Base-by-base conservation (phyloP, 2,888 invertebrate genomes). In the Andrena chrysosceles region DNA sequence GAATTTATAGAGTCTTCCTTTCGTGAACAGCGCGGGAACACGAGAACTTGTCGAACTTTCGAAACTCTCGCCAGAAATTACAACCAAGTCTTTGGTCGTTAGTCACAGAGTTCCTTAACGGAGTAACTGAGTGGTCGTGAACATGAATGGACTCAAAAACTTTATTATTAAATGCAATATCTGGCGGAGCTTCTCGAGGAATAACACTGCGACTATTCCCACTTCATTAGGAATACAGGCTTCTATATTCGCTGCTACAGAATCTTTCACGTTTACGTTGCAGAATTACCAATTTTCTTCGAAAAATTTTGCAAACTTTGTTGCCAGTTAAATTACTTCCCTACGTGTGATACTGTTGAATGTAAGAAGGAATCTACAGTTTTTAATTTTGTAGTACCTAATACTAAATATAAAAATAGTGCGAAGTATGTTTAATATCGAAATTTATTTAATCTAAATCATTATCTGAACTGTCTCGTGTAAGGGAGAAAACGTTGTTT, bases 51-150 rank as follows among this genome's bases (percentile, higher is more conserved):
- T 78, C 86, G 84, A 86, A 86, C 81, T 86, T 86, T 79, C 63
- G 77, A 75, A 86, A 86, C 86, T 84, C 84, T 77, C 75, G 62
- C 77, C 79, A 82, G 86, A 79, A 86, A 86, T 86, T 86, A 86
- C 86, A 81, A 74, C 69, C 76, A 77, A 77, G 80, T 80, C 69
- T 69, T 75, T 78, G 56, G 78, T 83, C 87, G 87, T 80, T 80
- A 83, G 77, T 87, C 82, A 48, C 56, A 67, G 76, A 85, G 80
- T 87, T 87, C 72, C 77, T 69, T 75, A 64, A 84, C 63, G 71
- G 62, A 72, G 60, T 77, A 66, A 48, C 76, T 49, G 68, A 56
- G 20, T 66, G n/a, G 16, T 67, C 68, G 70, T 52, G 69, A 76
- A 82, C 81, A 52, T 56, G 66, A 66, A 72, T 67, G 72, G 29